Conservation (phyloP, 2,888 invertebrate genomes). For the Serrognathus titanus region DNA sequence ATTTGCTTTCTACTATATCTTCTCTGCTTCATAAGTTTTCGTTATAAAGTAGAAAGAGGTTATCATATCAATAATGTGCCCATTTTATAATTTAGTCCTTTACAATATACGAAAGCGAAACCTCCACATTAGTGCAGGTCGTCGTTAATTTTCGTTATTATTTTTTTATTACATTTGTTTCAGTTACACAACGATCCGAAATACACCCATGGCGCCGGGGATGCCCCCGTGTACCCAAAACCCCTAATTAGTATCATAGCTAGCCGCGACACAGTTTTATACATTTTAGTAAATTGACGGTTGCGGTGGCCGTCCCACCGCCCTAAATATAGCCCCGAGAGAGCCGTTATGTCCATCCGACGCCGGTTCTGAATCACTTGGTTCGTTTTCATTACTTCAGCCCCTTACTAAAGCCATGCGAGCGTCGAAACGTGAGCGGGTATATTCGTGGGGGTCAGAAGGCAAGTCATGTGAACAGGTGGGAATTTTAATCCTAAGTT, state of each 20-base stretch:
- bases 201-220: conserved; percentile 24
- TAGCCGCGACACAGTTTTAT: conserved; percentile 34
- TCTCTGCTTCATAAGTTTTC: too few relatives aligned
- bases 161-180: neutral
- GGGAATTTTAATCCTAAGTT: conserved; percentile 9
- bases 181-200: neutral
- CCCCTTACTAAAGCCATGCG: too few relatives aligned
- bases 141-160: neutral
- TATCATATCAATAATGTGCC: too few relatives aligned
- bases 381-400: too few relatives aligned
- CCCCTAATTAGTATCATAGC: conserved; percentile 30
- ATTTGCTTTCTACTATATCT: too few relatives aligned
- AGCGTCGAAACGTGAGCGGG: too few relatives aligned
- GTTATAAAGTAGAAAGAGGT: too few relatives aligned
- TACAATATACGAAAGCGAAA: too few relatives aligned
- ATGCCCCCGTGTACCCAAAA: conserved; percentile 25
- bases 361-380: neutral
- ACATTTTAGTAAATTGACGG: conserved; percentile 39
- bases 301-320: conserved; percentile 39
- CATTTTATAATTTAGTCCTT: too few relatives aligned
- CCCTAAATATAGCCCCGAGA: conserved; percentile 47
- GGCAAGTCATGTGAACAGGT: conserved; percentile 9
- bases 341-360: neutral
- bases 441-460: neutral
- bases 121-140: too few relatives aligned